These are phyloP conservation scores for Drosophila bocki DNA, from an alignment of 1,140 invertebrate genomes.

Conservation along the genomic window DNA sequence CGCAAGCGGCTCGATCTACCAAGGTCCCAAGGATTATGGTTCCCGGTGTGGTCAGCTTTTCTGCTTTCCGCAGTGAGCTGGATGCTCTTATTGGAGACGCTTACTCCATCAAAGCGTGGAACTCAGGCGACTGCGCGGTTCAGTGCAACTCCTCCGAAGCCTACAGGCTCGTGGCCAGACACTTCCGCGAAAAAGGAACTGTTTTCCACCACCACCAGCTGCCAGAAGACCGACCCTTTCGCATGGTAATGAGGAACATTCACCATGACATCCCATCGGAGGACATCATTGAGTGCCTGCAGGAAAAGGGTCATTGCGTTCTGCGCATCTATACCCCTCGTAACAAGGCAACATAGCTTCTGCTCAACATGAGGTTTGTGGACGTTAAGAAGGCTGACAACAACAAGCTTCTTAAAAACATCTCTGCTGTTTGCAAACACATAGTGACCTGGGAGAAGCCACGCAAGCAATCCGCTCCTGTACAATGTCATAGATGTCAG, in stretches of 20 bases:
- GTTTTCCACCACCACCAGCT: too few relatives aligned
- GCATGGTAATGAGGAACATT: too few relatives aligned
- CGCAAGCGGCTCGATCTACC: constrained; percentile 1
- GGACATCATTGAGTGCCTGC: too few relatives aligned
- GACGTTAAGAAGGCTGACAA: not conserved
- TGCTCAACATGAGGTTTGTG: not conserved
- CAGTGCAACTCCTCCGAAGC: constrained; percentile 3
- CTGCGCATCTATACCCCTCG: not conserved
- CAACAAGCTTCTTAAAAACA: not conserved
- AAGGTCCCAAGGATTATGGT: constrained; percentile 9
- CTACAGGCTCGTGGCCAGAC: not conserved
- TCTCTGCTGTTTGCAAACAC: not conserved
- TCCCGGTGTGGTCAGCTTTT: constrained; percentile 5
- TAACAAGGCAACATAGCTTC: not conserved
- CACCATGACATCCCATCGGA: too few relatives aligned
- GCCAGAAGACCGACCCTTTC: too few relatives aligned
- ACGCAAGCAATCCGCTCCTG: not conserved
- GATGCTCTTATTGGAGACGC: not conserved
- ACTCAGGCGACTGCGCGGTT: not conserved
- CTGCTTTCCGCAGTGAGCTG: constrained; percentile 10
- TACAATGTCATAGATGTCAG: constrained; percentile 3
- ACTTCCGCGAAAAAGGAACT: too few relatives aligned
- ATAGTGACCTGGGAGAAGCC: not conserved
- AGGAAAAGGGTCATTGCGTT: not conserved
- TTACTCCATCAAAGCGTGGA: too few relatives aligned